These are phyloP conservation scores for Chionomys nivalis DNA, from an alignment of 2,113 vertebrate genomes.

Conservation along the genomic window DNA sequence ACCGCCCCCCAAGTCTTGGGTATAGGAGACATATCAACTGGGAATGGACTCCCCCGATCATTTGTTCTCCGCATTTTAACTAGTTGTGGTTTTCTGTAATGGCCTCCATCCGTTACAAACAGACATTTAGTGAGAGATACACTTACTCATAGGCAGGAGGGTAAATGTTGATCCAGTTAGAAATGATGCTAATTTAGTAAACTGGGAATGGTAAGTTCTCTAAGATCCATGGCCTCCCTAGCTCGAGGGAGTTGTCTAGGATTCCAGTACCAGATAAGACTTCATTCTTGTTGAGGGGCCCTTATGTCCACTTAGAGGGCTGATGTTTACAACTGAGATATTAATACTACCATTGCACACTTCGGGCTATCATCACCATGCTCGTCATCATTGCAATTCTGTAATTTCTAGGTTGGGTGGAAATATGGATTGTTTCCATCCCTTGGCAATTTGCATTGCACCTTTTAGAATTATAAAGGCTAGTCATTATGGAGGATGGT, in stretches of 20 bases:
- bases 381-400: background rate
- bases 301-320: background rate
- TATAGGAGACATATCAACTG: background rate
- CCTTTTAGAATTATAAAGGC: background rate
- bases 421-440: background rate
- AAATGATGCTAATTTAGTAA: background rate
- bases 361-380: background rate
- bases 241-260: background rate
- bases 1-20: background rate
- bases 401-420: background rate
- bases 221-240: background rate
- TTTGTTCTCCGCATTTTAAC: background rate
- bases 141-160: background rate
- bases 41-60: background rate
- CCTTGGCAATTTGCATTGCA: background rate
- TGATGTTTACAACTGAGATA: background rate
- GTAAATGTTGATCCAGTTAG: background rate
- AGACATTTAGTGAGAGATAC: background rate
- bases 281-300: background rate
- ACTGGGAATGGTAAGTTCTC: background rate
- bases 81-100: background rate
- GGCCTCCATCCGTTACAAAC: background rate
- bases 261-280: background rate
- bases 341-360: background rate
- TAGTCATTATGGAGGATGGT: background rate